Evolutionary conservation across 92 coral and sea anemone genomes (phyloP).

Genomic region (Phenganax marumi): DNA sequence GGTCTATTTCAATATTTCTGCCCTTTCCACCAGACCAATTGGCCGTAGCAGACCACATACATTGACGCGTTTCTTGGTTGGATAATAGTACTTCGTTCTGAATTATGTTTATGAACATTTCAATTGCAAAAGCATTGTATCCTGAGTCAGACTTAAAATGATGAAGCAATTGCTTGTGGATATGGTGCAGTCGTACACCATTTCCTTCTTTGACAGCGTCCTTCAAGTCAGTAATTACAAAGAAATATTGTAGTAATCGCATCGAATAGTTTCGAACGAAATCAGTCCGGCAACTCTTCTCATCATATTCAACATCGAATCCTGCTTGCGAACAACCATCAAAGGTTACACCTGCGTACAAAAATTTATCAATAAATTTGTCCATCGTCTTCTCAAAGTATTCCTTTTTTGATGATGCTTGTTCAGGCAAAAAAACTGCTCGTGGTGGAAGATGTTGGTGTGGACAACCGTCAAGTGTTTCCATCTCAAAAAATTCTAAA

Average conservation of each 20-base stretch:
- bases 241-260: slow-evolving; percentile 40
- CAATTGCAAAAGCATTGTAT: slow-evolving; percentile 59
- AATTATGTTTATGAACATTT: slow-evolving; percentile 54
- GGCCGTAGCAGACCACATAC: slow-evolving; percentile 63
- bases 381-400: slow-evolving; percentile 10
- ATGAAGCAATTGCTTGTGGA: slow-evolving; percentile 54
- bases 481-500: slow-evolving; percentile 21
- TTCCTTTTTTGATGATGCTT: not conserved
- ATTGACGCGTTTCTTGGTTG: slow-evolving; percentile 61
- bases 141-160: slow-evolving; percentile 55
- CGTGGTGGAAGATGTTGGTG: not conserved
- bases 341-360: not conserved
- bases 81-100: slow-evolving; percentile 48
- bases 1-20: slow-evolving; percentile 62
- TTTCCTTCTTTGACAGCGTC: slow-evolving; percentile 59
- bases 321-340: not conserved
- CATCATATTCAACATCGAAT: not conserved
- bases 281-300: slow-evolving; percentile 12
- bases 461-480: not conserved
- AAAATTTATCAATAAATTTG: slow-evolving; percentile 38
- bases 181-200: slow-evolving; percentile 54
- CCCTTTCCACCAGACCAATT: slow-evolving; percentile 64
- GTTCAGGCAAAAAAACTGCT: not conserved
- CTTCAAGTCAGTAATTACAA: slow-evolving; percentile 35
- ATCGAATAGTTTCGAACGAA: slow-evolving; percentile 44